Evolutionary conservation across 2,888 invertebrate genomes (phyloP), one percentile per base, ranked within the genome.

Genomic region (Dinocampus coccinellae): DNA sequence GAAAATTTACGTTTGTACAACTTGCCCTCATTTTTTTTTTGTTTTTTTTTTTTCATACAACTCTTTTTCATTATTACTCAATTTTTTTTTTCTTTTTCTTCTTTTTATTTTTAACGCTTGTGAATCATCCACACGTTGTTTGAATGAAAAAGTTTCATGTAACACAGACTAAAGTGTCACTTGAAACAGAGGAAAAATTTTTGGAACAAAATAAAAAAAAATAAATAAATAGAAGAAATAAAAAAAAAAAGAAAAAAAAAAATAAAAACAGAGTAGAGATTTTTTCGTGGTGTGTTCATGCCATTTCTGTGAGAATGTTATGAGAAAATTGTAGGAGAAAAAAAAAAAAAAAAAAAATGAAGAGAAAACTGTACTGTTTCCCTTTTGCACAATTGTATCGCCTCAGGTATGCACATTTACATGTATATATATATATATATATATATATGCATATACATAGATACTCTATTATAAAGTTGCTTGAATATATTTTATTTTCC

Each of bases 401-500:
- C 57, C 52, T 20, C 13, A 57, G 24, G 36, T 36, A 34, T 13
- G 22, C 22, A 7, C 22, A 47, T 55, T 16, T 20, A 39, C 13
- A 36, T n/a, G n/a, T n/a, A n/a, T n/a, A n/a, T n/a, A n/a, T n/a
- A n/a, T n/a, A n/a, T n/a, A n/a, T n/a, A n/a, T n/a, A n/a, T 47
- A n/a, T 11, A 39, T 39, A n/a, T 39, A 39, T 39, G n/a, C n/a
- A 3, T 26, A 36, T 36, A 36, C n/a, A 39, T 26, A n/a, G 20
- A 47, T 26, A 34, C 55, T 73, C 67, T 47, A 57, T 72, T 73
- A 72, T 70, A 70, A 69, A 75, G 67, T 73, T 75, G 72, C 69
- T 68, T 66, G 67, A 64, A 62, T 69, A 34, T 33, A 68, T 70
- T 60, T 42, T 63, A 36, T 60, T 24, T 60, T 53, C 29, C 34